A percentile compares a stretch with the other conserved stretches of the same genome.
These are phyloP conservation scores for Pachydiplax longipennis DNA, from an alignment of 2,888 invertebrate species.

Conservation along the genomic window DNA sequence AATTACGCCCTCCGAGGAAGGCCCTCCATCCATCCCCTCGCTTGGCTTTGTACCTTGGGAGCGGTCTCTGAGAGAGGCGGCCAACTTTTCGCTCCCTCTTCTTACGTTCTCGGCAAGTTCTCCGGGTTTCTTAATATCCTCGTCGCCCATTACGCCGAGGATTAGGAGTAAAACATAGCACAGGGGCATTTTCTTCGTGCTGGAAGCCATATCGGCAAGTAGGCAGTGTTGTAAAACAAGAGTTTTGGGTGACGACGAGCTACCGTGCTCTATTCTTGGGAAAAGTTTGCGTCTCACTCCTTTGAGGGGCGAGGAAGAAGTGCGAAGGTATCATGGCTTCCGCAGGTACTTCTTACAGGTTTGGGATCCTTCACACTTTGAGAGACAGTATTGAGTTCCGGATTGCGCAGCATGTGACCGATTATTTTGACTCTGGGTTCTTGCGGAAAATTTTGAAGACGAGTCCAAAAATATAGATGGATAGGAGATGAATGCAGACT, in stretches of 20 bases:
- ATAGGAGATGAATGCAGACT: not conserved
- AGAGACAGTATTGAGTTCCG: no score
- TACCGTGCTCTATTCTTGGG: not conserved
- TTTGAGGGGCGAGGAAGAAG: not conserved
- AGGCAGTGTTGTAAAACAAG: not conserved
- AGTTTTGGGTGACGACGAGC: not conserved
- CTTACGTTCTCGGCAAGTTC: not conserved
- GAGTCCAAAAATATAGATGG: not conserved
- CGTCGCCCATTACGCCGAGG: constrained; percentile 21
- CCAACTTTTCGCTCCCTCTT: not conserved
- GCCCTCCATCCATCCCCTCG: not conserved
- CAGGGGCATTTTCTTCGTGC: not conserved
- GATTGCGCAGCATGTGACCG: no score
- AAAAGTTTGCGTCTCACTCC: not conserved
- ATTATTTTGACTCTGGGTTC: not conserved
- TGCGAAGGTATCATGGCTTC: not conserved
- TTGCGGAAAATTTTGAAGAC: not conserved
- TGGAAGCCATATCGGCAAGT: not conserved
- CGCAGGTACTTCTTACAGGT: no score
- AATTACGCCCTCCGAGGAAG: not conserved
- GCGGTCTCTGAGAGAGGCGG: not conserved
- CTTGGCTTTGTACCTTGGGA: not conserved
- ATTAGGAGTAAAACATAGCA: constrained; percentile 1
- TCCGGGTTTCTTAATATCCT: not conserved
- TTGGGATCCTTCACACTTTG: no score